Evolutionary conservation across 1,140 invertebrate genomes (phyloP).

Genomic region (Trichonephila clavata): DNA sequence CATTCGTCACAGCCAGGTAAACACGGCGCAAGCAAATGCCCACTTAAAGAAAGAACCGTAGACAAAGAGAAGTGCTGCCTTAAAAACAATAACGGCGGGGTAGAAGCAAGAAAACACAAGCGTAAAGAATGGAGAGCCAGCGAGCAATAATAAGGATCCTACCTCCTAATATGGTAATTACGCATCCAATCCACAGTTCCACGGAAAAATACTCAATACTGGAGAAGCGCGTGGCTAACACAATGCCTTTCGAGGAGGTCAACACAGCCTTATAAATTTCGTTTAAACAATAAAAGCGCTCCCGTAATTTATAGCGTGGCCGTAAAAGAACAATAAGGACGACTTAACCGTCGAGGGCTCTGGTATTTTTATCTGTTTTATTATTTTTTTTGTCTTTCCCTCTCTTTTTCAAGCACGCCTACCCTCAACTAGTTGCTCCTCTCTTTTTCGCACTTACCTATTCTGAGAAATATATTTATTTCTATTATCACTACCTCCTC

Average conservation of each 20-base stretch:
- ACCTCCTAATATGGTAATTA: slow-evolving; percentile 74
- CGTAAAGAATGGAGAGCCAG: slow-evolving; percentile 50
- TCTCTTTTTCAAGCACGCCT: neutral
- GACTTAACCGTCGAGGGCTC: slow-evolving; percentile 67
- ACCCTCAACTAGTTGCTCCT: slow-evolving; percentile 31
- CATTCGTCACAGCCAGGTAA: slow-evolving; percentile 74
- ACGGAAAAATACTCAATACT: slow-evolving; percentile 47
- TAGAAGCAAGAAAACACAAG: slow-evolving; percentile 19
- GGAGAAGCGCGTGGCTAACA: slow-evolving; percentile 62
- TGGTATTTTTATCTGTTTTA: slow-evolving; percentile 66
- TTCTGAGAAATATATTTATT: neutral
- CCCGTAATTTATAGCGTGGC: slow-evolving; percentile 72
- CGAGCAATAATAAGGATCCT: slow-evolving; percentile 56
- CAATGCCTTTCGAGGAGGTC: slow-evolving; percentile 70
- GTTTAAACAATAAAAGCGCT: slow-evolving; percentile 75
- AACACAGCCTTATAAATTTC: slow-evolving; percentile 75
- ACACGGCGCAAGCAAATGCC: slow-evolving; percentile 65
- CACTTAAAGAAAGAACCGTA: slow-evolving; percentile 31
- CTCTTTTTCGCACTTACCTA: neutral
- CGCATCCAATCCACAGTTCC: slow-evolving; percentile 46
- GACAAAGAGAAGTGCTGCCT: slow-evolving; percentile 55
- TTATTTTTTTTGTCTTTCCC: slow-evolving; percentile 6
- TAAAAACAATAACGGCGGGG: slow-evolving; percentile 66
- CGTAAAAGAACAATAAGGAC: slow-evolving; percentile 75
- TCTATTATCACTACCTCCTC: neutral